These are phyloP conservation scores for Neoseiulus cucumeris DNA, from an alignment of 1,140 invertebrate genomes.

Conservation along the genomic window DNA sequence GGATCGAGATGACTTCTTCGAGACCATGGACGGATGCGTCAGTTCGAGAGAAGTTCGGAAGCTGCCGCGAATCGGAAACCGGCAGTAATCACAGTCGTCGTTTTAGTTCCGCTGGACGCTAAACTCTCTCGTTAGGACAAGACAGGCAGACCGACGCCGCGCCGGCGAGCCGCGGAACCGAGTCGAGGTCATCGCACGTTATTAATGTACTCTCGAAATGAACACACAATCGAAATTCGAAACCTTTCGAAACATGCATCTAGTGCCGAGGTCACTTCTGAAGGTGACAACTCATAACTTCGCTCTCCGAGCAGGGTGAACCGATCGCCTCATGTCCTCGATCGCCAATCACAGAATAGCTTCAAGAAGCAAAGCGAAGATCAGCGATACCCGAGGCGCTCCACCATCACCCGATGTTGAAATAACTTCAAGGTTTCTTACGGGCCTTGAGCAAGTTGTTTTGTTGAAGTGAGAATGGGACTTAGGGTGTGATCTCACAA, in stretches of 20 bases:
- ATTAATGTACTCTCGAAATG: background rate
- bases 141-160: too few species aligned
- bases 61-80: too few species aligned
- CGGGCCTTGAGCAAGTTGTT: conserved; percentile 10
- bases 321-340: background rate
- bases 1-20: too few species aligned
- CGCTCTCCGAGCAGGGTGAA: background rate
- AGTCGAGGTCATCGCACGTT: conserved; percentile 8
- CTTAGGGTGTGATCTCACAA: conserved; percentile 2
- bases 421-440: too few species aligned
- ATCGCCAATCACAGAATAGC: background rate
- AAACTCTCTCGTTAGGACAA: too few species aligned
- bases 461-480: conserved; percentile 11
- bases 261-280: conserved; percentile 3
- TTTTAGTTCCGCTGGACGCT: too few species aligned
- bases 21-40: too few species aligned
- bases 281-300: conserved; percentile 4
- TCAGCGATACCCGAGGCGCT: too few species aligned
- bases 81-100: too few species aligned
- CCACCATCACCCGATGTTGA: too few species aligned
- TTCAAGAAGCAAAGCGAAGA: background rate
- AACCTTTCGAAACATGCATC: background rate
- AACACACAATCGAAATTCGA: conserved; percentile 3
- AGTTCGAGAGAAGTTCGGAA: too few species aligned
- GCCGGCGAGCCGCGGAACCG: background rate